These are phyloP conservation scores for Chouioia cunea DNA, from an alignment of 2,888 invertebrate genomes.

Conservation along the genomic window DNA sequence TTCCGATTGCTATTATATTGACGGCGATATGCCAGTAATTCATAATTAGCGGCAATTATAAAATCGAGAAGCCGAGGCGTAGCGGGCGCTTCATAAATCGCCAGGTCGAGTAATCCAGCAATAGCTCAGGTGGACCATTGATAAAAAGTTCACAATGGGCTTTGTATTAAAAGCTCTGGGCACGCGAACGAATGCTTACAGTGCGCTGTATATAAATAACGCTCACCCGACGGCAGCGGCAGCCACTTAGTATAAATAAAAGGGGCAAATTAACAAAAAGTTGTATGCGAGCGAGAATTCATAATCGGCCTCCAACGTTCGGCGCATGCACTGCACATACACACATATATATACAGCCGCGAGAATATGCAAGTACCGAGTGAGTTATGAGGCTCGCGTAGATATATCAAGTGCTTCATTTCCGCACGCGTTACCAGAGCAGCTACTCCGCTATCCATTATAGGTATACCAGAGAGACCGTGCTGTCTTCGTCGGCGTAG, in stretches of 20 bases:
- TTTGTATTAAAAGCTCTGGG: conserved; percentile 15
- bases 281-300: conserved; percentile 23
- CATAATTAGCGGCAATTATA: conserved; percentile 46
- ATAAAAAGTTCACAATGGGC: conserved; percentile 15
- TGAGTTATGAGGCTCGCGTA: conserved; percentile 65
- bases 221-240: conserved; percentile 48
- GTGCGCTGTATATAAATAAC: conserved; percentile 36
- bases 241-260: conserved; percentile 44
- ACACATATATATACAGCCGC: conserved; percentile 11
- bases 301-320: conserved; percentile 19
- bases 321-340: background rate
- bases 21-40: conserved; percentile 40
- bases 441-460: background rate
- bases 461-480: background rate
- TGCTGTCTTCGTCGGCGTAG: conserved; percentile 4
- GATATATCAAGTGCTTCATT: conserved; percentile 67
- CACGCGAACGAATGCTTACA: conserved; percentile 19
- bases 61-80: conserved; percentile 23
- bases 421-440: conserved; percentile 53
- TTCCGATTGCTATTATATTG: conserved; percentile 27
- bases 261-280: conserved; percentile 36
- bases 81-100: conserved; percentile 19
- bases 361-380: conserved; percentile 61
- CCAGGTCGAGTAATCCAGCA: conserved; percentile 37
- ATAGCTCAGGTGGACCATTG: conserved; percentile 20